These are phyloP conservation scores for Drosophila ficusphila DNA, from an alignment of 1,140 invertebrate genomes.

Conservation along the genomic window DNA sequence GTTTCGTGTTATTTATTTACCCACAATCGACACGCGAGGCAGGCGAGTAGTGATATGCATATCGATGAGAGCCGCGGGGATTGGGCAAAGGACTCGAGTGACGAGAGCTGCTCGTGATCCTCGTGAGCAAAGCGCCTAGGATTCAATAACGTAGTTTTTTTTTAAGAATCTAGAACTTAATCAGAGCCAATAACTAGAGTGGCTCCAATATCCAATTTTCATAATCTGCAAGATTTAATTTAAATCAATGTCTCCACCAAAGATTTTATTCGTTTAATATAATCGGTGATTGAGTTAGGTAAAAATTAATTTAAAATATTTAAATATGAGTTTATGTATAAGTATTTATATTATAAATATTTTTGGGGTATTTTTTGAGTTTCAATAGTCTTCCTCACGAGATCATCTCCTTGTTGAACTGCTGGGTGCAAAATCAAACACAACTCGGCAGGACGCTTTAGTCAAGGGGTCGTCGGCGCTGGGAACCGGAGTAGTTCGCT, in stretches of 20 bases:
- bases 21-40: conserved; percentile 78
- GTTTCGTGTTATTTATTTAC: conserved; percentile 83
- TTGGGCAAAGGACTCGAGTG: neutral
- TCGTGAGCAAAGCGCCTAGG: conserved; percentile 1
- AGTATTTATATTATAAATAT: neutral
- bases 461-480: conserved; percentile 35
- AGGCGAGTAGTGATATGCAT: conserved; percentile 72
- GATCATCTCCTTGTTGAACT: conserved; percentile 15
- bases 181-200: too few relatives aligned
- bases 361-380: neutral
- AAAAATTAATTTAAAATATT: too few relatives aligned
- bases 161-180: too few relatives aligned
- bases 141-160: neutral
- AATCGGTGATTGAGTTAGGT: too few relatives aligned
- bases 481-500: conserved; percentile 38
- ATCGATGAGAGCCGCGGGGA: conserved; percentile 57
- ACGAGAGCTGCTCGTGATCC: conserved; percentile 9
- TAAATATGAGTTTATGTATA: too few relatives aligned
- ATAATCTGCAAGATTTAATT: too few relatives aligned
- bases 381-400: neutral
- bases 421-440: conserved; percentile 35
- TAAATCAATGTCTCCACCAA: too few relatives aligned
- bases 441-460: conserved; percentile 3
- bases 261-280: too few relatives aligned
- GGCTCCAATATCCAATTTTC: too few relatives aligned